Base-by-base conservation (phyloP, 1,140 invertebrate genomes). In the Procambarus clarkii region DNA sequence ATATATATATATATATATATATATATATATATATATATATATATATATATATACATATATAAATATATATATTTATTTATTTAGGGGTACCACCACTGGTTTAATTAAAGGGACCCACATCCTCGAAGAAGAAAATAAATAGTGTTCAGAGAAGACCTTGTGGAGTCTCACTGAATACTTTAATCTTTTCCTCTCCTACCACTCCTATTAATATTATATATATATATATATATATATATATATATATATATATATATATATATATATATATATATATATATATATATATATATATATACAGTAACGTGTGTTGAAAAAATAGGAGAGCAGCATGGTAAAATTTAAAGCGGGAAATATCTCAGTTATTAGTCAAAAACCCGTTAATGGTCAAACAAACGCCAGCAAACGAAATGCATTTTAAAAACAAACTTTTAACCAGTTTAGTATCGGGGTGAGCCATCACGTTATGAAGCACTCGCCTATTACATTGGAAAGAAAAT, bases 181-280 rank as follows among this genome's bases (percentile, higher is more conserved):
- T n/a, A n/a, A n/a, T n/a, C n/a, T n/a, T n/a, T n/a, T n/a, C n/a
- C n/a, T n/a, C n/a, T n/a, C n/a, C n/a, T n/a, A n/a, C n/a, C n/a
- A n/a, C n/a, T n/a, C n/a, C n/a, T n/a, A n/a, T n/a, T n/a, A n/a
- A 69, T 69, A 69, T 34, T 69, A 69, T 69, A 69, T 69, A 69
- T n/a, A 69, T 69, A 69, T 69, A 69, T 69, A 69, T 69, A 69
- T 69, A 69, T 69, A 69, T 69, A 69, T 54, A 69, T 69, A 69
- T 69, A 69, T 69, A 69, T 69, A 69, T 69, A 69, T 69, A 69
- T 69, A 69, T 69, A 69, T 64, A 64, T 64, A 64, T 64, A 64
- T 64, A 64, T 64, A 64, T 64, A 64, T 64, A 64, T 64, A 64
- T 64, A 64, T 64, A 64, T 64, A 64, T 64, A 4, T 64, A 18